phyloP scores from a whole-genome alignment of 2,888 invertebrate species.

The Chironomus tentans region DNA sequence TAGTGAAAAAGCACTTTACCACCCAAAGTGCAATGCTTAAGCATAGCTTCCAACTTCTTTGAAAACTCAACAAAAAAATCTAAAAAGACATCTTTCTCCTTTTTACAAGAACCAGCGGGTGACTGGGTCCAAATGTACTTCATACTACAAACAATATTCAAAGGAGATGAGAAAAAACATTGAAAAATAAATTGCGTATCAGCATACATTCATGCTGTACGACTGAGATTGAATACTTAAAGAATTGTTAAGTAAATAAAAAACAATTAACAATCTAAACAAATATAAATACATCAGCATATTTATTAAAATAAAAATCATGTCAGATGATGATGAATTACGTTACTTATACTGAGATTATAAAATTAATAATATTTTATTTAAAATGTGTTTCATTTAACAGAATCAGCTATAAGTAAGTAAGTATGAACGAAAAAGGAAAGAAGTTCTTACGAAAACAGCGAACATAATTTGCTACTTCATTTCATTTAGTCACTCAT shows the following conservation, averaged over 20 bases:
- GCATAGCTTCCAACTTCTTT: too few relatives aligned
- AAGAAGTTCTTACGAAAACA: too few relatives aligned
- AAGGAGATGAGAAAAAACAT: too few relatives aligned
- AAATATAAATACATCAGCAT: slow-evolving; percentile 13
- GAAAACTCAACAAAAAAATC: too few relatives aligned
- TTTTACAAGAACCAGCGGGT: too few relatives aligned
- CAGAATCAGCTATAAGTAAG: background rate
- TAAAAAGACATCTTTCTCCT: too few relatives aligned
- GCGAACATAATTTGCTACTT: slow-evolving; percentile 25
- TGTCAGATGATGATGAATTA: slow-evolving; percentile 4
- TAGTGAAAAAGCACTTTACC: too few relatives aligned
- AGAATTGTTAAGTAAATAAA: slow-evolving; percentile 24
- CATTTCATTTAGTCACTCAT: slow-evolving; percentile 16
- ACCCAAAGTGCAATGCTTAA: too few relatives aligned
- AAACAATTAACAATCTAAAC: slow-evolving; percentile 27
- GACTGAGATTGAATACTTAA: slow-evolving; percentile 21
- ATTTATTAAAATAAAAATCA: background rate
- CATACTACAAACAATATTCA: too few relatives aligned
- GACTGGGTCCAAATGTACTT: too few relatives aligned
- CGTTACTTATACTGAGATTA: background rate
- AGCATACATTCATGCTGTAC: too few relatives aligned
- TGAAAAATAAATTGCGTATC: too few relatives aligned
- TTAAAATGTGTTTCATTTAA: slow-evolving; percentile 24
- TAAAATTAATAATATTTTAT: background rate
- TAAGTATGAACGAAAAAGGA: background rate